Base-by-base conservation (phyloP, 2,888 invertebrate genomes). In the Pachliopta kotzebuea region DNA sequence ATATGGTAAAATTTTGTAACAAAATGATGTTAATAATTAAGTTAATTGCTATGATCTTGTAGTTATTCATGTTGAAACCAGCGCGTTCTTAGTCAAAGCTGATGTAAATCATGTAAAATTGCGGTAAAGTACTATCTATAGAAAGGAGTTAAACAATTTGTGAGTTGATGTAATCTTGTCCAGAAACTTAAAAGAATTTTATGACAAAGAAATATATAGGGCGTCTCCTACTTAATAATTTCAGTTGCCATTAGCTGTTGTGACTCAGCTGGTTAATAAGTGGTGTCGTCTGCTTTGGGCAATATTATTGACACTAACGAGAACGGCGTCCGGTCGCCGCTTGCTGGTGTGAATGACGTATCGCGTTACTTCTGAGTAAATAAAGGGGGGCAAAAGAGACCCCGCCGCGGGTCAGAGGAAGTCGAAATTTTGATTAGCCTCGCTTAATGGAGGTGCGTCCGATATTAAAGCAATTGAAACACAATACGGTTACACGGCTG, bases 301-400 rank as follows among this genome's bases (percentile, higher is more conserved):
- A 80, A 78, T 80, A 78, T 82, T 90, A 90, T 90, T 89, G 89
- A 90, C 88, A 82, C 76, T 85, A 87, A 90, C 84, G 83, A 86
- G 85, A 81, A 82, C 79, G 78, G 82, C 86, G 87, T 90, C 90
- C 89, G 88, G 83, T 74, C 72, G 76, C 76, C 78, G 74, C 73
- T 71, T 74, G 71, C 71, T 74, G 77, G 78, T 81, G 77, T 81
- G 76, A 74, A 77, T 88, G 88, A 85, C 86, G 77, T 85, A 87
- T 90, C 87, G 74, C 72, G 78, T 90, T 88, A 81, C 90, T 83
- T 79, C 81, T 77, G 78, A 80, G 86, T 83, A 88, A 89, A 88
- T 83, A 87, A 86, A 86, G 88, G 88, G 78, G 88, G 78, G 68
- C 78, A 75, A 81, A 85, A 85, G 79, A 83, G 81, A 76, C 75